Evolutionary conservation across 2,888 invertebrate genomes (phyloP).

Genomic region (Sinodicranocentrus sp.): DNA sequence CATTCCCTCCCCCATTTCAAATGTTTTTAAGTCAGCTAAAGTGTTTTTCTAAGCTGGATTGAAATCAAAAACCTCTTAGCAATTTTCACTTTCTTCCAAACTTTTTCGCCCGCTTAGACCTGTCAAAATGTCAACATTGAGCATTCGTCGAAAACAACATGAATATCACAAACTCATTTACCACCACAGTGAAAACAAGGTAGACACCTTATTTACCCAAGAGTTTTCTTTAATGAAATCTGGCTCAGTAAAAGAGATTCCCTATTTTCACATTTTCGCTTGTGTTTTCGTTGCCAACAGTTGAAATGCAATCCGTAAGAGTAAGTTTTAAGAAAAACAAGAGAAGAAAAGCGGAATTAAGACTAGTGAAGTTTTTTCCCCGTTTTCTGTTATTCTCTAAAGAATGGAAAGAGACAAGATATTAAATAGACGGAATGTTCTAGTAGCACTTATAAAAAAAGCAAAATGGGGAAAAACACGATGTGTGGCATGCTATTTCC

Average conservation of each 20-base stretch:
- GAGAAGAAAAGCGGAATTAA: constrained; percentile 61
- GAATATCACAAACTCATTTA: constrained; percentile 41
- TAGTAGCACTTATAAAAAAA: too few relatives aligned
- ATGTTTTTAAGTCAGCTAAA: background rate
- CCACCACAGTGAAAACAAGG: background rate
- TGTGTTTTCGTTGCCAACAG: constrained; percentile 27
- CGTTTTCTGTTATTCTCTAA: background rate
- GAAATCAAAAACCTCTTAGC: constrained; percentile 24
- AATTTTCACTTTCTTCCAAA: background rate
- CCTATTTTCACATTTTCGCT: too few relatives aligned
- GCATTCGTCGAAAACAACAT: constrained; percentile 23
- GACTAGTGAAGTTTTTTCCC: constrained; percentile 35
- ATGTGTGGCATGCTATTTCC: background rate
- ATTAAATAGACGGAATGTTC: too few relatives aligned
- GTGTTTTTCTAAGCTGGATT: constrained; percentile 30
- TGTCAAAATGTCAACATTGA: constrained; percentile 58
- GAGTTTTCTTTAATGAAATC: constrained; percentile 46
- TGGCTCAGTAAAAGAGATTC: too few relatives aligned
- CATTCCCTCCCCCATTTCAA: too few relatives aligned
- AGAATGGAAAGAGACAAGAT: too few relatives aligned
- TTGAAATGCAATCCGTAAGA: constrained; percentile 56
- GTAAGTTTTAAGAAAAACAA: constrained; percentile 58
- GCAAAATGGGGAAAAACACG: too few relatives aligned
- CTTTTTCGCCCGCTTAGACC: constrained; percentile 26
- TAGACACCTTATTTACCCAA: background rate